Percentiles rank a stretch among this genome's conserved stretches.
phyloP scores from a whole-genome alignment of 2,888 invertebrate genomes.

The Callinectes sapidus region DNA sequence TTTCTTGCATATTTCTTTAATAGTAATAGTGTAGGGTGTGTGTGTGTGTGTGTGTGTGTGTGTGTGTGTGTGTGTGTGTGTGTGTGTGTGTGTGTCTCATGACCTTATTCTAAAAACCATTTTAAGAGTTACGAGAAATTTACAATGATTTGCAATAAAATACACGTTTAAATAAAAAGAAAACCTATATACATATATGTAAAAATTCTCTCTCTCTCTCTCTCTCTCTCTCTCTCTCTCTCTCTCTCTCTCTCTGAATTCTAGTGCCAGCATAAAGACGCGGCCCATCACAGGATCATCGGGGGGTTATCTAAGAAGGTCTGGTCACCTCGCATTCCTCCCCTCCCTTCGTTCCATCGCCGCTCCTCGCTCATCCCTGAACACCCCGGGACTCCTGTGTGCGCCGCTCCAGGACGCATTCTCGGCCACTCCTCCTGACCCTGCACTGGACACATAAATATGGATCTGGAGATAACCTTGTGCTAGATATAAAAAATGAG shows the following conservation, averaged over 20 bases:
- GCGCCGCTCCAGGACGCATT: background rate
- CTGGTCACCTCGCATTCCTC: slow-evolving; percentile 6
- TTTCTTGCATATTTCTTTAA: no score
- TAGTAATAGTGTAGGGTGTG: no score
- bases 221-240: slow-evolving; percentile 1
- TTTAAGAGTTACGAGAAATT: no score
- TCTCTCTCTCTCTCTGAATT: background rate
- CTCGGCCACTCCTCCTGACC: background rate
- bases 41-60: background rate
- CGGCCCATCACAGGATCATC: background rate
- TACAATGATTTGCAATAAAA: no score
- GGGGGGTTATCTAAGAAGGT: background rate
- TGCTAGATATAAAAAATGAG: background rate
- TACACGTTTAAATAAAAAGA: no score
- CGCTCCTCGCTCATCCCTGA: background rate
- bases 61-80: background rate
- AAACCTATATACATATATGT: no score
- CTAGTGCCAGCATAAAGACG: background rate
- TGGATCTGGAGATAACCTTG: slow-evolving; percentile 15
- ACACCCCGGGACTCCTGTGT: background rate
- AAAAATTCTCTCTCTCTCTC: slow-evolving; percentile 1
- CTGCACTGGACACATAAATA: background rate
- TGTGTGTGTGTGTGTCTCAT: background rate
- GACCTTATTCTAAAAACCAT: no score
- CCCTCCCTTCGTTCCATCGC: background rate